Conservation (phyloP, 2,888 invertebrate species). For the Lycia hirtaria region DNA sequence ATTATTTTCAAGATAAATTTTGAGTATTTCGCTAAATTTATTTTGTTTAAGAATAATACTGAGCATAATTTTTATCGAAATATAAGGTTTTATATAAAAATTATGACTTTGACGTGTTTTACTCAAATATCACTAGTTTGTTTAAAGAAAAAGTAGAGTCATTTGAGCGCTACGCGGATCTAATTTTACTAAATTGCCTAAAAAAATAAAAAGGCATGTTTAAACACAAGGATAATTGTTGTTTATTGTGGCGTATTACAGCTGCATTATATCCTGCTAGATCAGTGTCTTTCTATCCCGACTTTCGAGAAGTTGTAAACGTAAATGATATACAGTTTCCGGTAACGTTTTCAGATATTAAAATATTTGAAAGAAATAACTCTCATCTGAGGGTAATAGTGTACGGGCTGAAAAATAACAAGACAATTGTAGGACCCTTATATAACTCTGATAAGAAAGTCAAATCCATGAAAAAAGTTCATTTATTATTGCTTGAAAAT, state of each 20-base stretch:
- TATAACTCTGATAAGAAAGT: background rate
- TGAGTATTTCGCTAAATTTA: too few relatives aligned
- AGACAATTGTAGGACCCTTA: background rate
- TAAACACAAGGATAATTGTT: background rate
- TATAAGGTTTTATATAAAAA: background rate
- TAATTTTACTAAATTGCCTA: background rate
- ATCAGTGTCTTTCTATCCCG: background rate
- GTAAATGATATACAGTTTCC: background rate
- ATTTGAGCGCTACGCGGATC: background rate
- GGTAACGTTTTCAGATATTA: background rate
- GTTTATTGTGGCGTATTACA: background rate
- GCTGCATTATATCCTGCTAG: constrained; percentile 1
- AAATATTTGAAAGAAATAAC: background rate
- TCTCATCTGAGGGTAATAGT: background rate
- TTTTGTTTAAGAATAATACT: too few relatives aligned
- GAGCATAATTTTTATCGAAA: background rate
- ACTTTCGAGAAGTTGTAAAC: background rate
- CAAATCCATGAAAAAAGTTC: background rate
- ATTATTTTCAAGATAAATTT: too few relatives aligned
- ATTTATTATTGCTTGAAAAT: background rate
- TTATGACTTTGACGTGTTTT: background rate
- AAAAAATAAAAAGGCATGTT: background rate
- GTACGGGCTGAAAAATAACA: background rate
- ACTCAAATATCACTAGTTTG: background rate
- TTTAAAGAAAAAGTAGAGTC: background rate